These are phyloP conservation scores for Drosophila planitibia DNA, from an alignment of 2,888 invertebrate genomes.

Conservation along the genomic window DNA sequence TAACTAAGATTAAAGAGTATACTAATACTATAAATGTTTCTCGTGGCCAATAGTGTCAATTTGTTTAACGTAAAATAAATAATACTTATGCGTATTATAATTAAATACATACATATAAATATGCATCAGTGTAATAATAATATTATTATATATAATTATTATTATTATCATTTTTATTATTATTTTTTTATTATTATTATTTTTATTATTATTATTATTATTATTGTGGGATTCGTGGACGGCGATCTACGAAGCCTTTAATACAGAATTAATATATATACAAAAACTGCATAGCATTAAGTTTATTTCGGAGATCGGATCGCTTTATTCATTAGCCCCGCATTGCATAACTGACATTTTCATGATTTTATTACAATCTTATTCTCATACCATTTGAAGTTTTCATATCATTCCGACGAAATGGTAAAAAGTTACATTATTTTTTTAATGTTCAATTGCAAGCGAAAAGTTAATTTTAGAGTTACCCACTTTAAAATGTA, in stretches of 20 bases:
- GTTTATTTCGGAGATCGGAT: neutral
- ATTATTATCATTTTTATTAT: neutral
- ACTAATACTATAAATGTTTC: neutral
- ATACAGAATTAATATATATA: neutral
- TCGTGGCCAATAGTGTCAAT: neutral
- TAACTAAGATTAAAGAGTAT: neutral
- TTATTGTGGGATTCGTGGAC: neutral
- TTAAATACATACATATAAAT: neutral
- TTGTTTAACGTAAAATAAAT: neutral
- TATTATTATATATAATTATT: neutral
- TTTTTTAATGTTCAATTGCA: neutral
- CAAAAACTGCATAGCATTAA: neutral
- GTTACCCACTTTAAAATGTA: neutral
- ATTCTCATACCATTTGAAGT: neutral
- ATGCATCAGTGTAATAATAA: neutral
- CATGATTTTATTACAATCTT: neutral
- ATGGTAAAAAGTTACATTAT: too few species aligned
- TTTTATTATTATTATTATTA: neutral
- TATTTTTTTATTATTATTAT: too few species aligned
- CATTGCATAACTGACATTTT: neutral
- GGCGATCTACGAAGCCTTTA: neutral
- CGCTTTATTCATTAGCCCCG: neutral
- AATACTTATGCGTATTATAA: neutral
- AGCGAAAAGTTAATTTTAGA: neutral
- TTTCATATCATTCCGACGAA: neutral